A percentile compares a stretch with the other conserved stretches of the same genome.
phyloP scores from a whole-genome alignment of 2,888 invertebrate species.

The Machimus rusticus region DNA sequence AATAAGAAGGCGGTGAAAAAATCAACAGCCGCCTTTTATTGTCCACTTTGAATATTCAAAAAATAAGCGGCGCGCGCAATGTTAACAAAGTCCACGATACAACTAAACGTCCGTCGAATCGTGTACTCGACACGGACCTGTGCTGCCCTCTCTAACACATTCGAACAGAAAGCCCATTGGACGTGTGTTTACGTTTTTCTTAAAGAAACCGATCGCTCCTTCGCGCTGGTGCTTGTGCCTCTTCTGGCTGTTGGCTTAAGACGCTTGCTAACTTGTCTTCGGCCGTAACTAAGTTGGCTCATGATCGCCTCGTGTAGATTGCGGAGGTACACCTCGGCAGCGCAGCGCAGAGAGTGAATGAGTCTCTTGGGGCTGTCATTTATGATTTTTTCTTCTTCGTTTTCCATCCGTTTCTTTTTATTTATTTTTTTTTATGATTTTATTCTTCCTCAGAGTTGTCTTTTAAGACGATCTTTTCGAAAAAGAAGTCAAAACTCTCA shows the following conservation, averaged over 20 bases:
- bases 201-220: slow-evolving; percentile 14
- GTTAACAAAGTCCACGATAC: slow-evolving; percentile 63
- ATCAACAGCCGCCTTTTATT: slow-evolving; percentile 29
- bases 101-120: slow-evolving; percentile 63
- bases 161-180: not conserved
- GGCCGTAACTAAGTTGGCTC: slow-evolving; percentile 27
- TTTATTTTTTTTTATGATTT: not conserved
- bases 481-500: slow-evolving; percentile 32
- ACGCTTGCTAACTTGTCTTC: slow-evolving; percentile 17
- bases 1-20: not conserved
- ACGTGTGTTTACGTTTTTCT: slow-evolving; percentile 28
- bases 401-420: not conserved
- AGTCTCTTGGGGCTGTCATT: slow-evolving; percentile 30
- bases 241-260: not conserved
- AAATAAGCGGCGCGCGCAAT: slow-evolving; percentile 59
- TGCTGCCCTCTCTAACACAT: slow-evolving; percentile 52
- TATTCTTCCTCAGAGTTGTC: slow-evolving; percentile 3
- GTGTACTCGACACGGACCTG: slow-evolving; percentile 63
- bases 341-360: slow-evolving; percentile 24
- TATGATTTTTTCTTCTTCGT: not conserved
- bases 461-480: slow-evolving; percentile 10
- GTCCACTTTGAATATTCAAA: slow-evolving; percentile 37
- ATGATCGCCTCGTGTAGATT: slow-evolving; percentile 34
- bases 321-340: not conserved
- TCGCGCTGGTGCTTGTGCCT: slow-evolving; percentile 13